These are phyloP conservation scores for Dioctria rufipes DNA, from an alignment of 2,888 invertebrate genomes.

Conservation along the genomic window DNA sequence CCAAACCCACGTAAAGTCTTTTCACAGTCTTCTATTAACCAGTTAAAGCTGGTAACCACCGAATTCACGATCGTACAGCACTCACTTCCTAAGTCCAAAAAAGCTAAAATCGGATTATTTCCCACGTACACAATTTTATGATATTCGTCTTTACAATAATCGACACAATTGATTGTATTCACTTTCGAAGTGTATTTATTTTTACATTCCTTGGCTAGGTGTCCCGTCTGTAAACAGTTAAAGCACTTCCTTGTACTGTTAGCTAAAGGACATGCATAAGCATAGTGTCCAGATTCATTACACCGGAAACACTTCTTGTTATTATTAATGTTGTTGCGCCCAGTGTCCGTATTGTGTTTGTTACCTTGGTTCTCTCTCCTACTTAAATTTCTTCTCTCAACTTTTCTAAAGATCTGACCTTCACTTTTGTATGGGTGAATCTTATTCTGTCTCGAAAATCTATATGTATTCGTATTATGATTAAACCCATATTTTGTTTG, in stretches of 20 bases:
- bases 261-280: not conserved
- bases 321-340: not conserved
- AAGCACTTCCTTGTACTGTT: not conserved
- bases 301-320: not conserved
- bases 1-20: no score
- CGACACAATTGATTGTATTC: not conserved
- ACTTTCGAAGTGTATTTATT: not conserved
- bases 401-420: not conserved
- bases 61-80: no score
- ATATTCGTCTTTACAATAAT: not conserved
- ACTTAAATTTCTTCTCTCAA: not conserved
- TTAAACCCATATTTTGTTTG: not conserved
- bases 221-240: not conserved
- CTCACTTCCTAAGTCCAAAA: no score
- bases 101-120: no score
- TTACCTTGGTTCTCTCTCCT: not conserved
- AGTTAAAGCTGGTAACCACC: no score
- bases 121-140: no score
- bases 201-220: not conserved
- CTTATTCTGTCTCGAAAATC: not conserved
- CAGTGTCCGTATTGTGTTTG: not conserved
- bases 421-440: not conserved
- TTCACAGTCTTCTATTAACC: no score
- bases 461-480: not conserved
- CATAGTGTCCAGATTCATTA: slow-evolving; percentile 7